Conservation (phyloP, 37 sponge, comb jelly and placozoan species). For the Oscarella lobularis region DNA sequence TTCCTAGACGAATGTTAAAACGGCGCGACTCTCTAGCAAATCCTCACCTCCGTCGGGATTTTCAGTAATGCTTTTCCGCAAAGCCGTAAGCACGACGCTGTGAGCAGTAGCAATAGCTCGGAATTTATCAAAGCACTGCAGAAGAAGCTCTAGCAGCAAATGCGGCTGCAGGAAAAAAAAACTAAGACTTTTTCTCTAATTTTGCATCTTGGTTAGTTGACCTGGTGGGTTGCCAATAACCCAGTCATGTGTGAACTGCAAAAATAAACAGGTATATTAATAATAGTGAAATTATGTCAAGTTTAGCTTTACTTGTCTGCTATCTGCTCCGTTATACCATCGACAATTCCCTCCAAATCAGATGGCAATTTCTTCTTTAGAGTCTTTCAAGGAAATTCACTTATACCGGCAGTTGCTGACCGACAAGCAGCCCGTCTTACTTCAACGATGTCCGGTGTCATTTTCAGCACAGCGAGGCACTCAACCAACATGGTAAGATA, state of each 20-base stretch:
- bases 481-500: not conserved
- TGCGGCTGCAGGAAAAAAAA: slow-evolving; percentile 23
- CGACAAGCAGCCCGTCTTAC: not conserved
- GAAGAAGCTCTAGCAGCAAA: slow-evolving; percentile 55
- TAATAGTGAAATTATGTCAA: not conserved
- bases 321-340: not conserved
- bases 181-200: not conserved
- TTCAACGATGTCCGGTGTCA: not conserved
- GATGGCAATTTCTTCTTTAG: too few relatives aligned
- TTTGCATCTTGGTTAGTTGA: not conserved
- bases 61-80: not conserved
- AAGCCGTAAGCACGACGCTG: slow-evolving; percentile 27
- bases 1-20: too few relatives aligned
- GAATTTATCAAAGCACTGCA: slow-evolving; percentile 66
- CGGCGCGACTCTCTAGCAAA: slow-evolving; percentile 27
- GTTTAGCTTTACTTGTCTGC: not conserved
- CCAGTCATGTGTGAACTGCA: not conserved
- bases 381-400: too few relatives aligned
- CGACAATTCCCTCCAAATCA: not conserved
- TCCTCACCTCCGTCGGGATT: too few relatives aligned
- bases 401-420: not conserved
- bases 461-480: not conserved
- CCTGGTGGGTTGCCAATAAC: not conserved
- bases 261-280: not conserved
- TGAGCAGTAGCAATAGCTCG: slow-evolving; percentile 74